Conservation (phyloP, 2,888 invertebrate genomes). For the Cosmia trapezina region DNA sequence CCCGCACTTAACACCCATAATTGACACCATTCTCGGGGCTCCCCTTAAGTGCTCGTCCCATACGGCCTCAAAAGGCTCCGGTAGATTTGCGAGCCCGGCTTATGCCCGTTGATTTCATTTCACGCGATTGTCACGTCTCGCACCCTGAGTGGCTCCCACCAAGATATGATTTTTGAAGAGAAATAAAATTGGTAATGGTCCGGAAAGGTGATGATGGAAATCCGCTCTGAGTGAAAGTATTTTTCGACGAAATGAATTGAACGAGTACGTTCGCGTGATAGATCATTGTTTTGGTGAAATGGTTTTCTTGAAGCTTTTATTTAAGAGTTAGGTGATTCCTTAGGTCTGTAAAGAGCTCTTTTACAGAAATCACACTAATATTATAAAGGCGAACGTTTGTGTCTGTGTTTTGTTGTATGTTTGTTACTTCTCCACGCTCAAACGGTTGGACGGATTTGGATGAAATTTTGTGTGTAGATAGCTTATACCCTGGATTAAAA, state of each 20-base stretch:
- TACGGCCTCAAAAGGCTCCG: constrained; percentile 81
- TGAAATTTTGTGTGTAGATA: too few species aligned
- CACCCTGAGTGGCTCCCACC: constrained; percentile 81
- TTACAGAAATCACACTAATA: too few species aligned
- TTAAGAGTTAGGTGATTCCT: background rate
- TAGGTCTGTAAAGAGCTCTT: background rate
- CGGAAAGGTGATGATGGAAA: constrained; percentile 82
- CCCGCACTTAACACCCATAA: constrained; percentile 88
- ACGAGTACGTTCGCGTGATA: constrained; percentile 55
- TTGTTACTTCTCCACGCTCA: too few species aligned
- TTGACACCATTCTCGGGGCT: constrained; percentile 87
- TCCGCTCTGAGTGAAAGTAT: constrained; percentile 71
- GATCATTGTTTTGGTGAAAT: constrained; percentile 61
- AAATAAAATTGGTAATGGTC: constrained; percentile 89
- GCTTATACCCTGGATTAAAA: too few species aligned
- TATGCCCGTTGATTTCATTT: constrained; percentile 89
- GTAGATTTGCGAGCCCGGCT: constrained; percentile 87
- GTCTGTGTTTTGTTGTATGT: too few species aligned
- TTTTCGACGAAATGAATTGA: constrained; percentile 74
- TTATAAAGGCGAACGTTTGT: too few species aligned
- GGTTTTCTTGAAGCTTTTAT: constrained; percentile 38
- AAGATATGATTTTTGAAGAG: constrained; percentile 85
- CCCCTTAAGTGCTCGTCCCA: constrained; percentile 86
- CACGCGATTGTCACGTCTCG: constrained; percentile 87
- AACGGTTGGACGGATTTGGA: too few species aligned